phyloP scores from a whole-genome alignment of 37 sponge, comb jelly and placozoan genomes.

The Mnemiopsis leidyi region DNA sequence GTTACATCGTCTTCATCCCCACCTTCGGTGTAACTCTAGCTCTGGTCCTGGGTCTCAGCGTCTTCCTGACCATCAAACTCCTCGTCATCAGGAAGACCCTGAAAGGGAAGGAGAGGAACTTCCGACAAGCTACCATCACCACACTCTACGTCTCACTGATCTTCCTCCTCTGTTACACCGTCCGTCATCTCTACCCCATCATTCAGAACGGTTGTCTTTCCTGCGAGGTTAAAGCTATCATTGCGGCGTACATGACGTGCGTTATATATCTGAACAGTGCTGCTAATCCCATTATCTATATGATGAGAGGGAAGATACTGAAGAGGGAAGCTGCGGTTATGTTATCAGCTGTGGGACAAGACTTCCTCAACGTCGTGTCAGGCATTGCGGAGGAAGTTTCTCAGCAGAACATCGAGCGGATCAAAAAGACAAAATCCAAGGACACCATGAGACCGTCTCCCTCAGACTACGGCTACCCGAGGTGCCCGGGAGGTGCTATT shows the following conservation, averaged over 20 bases:
- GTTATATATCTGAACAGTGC: slow-evolving; percentile 33
- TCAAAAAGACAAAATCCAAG: background rate
- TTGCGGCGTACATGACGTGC: slow-evolving; percentile 50
- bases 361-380: slow-evolving; percentile 1
- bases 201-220: background rate
- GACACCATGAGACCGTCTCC: background rate
- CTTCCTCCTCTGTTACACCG: slow-evolving; percentile 9
- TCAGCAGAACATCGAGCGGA: background rate
- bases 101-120: slow-evolving; percentile 19
- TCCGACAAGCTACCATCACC: slow-evolving; percentile 28
- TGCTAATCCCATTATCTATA: slow-evolving; percentile 28
- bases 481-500: background rate
- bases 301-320: slow-evolving; percentile 6
- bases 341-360: background rate
- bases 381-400: slow-evolving; percentile 19
- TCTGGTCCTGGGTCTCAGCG: background rate
- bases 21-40: background rate
- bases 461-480: background rate
- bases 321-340: background rate
- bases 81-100: background rate
- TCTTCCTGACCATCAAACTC: background rate
- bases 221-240: slow-evolving; percentile 19
- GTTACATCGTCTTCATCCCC: slow-evolving; percentile 28
- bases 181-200: slow-evolving; percentile 39
- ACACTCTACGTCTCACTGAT: slow-evolving; percentile 19